Evolutionary conservation across 2,797 vertebrate genomes (phyloP).

Genomic region (Dermochelys coriacea): DNA sequence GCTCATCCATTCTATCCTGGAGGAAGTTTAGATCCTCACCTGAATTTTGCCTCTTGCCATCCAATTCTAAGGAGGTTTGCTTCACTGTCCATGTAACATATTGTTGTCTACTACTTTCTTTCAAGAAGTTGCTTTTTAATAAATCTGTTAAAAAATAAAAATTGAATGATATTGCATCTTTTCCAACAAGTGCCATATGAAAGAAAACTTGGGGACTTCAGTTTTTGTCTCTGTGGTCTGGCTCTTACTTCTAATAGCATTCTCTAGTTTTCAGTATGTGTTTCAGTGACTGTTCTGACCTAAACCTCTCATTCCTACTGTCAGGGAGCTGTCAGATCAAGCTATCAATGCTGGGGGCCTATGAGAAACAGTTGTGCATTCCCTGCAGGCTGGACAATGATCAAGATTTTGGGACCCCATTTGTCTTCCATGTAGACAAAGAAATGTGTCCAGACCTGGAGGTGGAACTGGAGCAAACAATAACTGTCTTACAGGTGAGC

Average conservation of each 20-base stretch:
- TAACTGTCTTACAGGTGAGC: constrained; percentile 76
- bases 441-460: constrained; percentile 71
- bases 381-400: constrained; percentile 49
- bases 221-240: background rate
- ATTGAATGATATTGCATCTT: background rate
- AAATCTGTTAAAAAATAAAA: background rate
- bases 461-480: constrained; percentile 74
- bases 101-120: background rate
- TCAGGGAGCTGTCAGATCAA: constrained; percentile 74
- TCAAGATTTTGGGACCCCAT: constrained; percentile 34
- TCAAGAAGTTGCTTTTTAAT: background rate
- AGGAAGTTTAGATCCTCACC: background rate
- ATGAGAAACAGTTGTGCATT: constrained; percentile 76
- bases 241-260: background rate
- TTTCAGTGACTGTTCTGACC: background rate
- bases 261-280: background rate
- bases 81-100: rapidly evolving
- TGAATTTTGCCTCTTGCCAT: background rate
- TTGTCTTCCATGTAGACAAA: constrained; percentile 81
- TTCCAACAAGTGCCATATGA: background rate
- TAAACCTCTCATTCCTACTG: background rate
- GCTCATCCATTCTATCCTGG: background rate
- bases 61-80: background rate
- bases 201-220: background rate
- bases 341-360: constrained; percentile 81